Evolutionary conservation across 2,797 vertebrate species (phyloP), one percentile per base, ranked within the genome.

Genomic region (Gallirallus australis): DNA sequence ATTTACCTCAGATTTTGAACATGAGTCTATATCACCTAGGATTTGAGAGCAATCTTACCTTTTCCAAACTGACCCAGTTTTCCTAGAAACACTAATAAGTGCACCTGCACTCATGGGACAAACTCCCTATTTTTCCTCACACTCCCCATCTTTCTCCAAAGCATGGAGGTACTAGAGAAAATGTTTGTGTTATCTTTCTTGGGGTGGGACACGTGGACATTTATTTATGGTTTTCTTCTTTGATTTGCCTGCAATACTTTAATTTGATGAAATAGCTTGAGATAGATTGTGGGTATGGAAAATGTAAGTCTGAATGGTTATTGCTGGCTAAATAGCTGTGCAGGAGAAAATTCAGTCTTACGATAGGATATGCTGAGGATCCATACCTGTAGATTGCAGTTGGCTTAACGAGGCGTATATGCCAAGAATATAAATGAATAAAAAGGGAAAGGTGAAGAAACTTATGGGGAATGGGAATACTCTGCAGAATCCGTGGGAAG

Each of bases 131-230:
- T 66, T 9, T 10, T 76, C 33, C 16, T 80, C 30, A 40, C 3
- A 8, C n/a, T 48, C 33, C 18, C 19, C 31, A 28, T 33, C 33
- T 30, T 59, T 42, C 33, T 50, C 6, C 21, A 8, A 39, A n/a
- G 19, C 4, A 1, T 5, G 35, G 8, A 72, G 14, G 8, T 9
- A 35, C 18, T 16, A 39, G 21, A 56, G 14, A 47, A 94, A 78
- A 25, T 9, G 5, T 52, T 70, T 63, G 11, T 5, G 6, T 69
- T 37, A 13, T 27, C 5, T 52, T 94, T 63, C 56, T 31, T 27
- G 23, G 5, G 1, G 9, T 47, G 31, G 16, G 21, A n/a, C 7
- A n/a, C 2, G 42, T 65, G 21, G 12, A 68, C 4, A 1, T 16
- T 72, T 65, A 79, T 45, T 1, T 28, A 2, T 33, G 12, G 15